These are phyloP conservation scores for Colius striatus DNA, from an alignment of 2,113 vertebrate species.

Conservation along the genomic window DNA sequence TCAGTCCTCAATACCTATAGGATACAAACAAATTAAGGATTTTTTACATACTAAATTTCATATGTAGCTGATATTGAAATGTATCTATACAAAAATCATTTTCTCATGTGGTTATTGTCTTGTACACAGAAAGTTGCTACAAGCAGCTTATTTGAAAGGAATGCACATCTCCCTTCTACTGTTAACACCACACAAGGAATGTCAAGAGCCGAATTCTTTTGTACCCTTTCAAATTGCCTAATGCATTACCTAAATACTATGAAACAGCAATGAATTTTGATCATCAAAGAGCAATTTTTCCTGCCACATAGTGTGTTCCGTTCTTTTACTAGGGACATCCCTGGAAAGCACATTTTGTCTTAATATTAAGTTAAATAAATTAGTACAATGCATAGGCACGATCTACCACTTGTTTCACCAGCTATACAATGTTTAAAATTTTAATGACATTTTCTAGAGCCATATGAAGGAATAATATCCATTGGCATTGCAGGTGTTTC, in stretches of 20 bases:
- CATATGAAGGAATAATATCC: background rate
- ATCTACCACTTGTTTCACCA: background rate
- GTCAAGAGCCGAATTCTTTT: background rate
- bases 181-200: background rate
- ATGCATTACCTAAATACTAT: background rate
- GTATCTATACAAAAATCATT: background rate
- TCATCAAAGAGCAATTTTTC: constrained; percentile 43
- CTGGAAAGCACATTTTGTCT: constrained; percentile 21
- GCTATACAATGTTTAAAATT: background rate
- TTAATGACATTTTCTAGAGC: background rate
- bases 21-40: background rate
- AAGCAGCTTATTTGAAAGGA: background rate
- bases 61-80: background rate
- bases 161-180: background rate
- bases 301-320: background rate
- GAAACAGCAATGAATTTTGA: constrained; percentile 4
- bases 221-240: background rate
- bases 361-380: background rate
- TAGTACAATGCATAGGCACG: background rate
- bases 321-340: background rate
- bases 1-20: background rate
- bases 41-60: background rate
- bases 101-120: background rate
- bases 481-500: background rate
- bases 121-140: background rate